Conservation (phyloP, 23 tunicate species). For the Styela plicata region DNA sequence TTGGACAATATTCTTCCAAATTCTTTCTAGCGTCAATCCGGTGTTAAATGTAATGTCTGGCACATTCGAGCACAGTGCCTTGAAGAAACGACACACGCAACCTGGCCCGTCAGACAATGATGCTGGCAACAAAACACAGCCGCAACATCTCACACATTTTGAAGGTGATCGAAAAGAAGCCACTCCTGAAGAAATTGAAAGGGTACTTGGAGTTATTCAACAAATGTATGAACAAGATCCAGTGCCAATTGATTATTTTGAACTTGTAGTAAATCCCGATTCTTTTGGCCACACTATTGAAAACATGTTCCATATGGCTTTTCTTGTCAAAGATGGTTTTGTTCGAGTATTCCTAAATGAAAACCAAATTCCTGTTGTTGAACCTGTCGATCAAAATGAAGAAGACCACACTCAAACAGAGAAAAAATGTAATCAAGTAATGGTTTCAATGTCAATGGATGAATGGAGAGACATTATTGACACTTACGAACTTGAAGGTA, state of each 20-base stretch:
- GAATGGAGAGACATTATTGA: slow-evolving; percentile 82
- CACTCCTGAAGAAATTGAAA: slow-evolving; percentile 86
- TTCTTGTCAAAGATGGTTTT: slow-evolving; percentile 80
- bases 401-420: slow-evolving; percentile 21
- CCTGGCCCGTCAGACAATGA: slow-evolving; percentile 29
- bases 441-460: slow-evolving; percentile 71
- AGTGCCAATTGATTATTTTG: slow-evolving; percentile 77
- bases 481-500: slow-evolving; percentile 64
- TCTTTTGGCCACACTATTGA: slow-evolving; percentile 83
- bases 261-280: slow-evolving; percentile 71
- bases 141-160: slow-evolving; percentile 65
- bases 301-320: slow-evolving; percentile 76
- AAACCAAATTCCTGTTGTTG: slow-evolving; percentile 73
- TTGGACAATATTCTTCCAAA: slow-evolving; percentile 33
- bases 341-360: slow-evolving; percentile 63
- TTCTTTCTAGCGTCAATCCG: slow-evolving; percentile 67
- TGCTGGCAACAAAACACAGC: slow-evolving; percentile 34
- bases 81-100: not conserved
- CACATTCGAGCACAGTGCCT: slow-evolving; percentile 30
- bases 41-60: slow-evolving; percentile 68
- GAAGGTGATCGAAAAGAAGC: slow-evolving; percentile 68
- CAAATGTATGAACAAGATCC: slow-evolving; percentile 46
- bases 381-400: slow-evolving; percentile 36
- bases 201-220: slow-evolving; percentile 53
- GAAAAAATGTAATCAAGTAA: slow-evolving; percentile 39